Percentiles rank a stretch among this genome's conserved stretches.
These are phyloP conservation scores for Platichthys flesus DNA, from an alignment of 2,113 vertebrate genomes.

Conservation along the genomic window DNA sequence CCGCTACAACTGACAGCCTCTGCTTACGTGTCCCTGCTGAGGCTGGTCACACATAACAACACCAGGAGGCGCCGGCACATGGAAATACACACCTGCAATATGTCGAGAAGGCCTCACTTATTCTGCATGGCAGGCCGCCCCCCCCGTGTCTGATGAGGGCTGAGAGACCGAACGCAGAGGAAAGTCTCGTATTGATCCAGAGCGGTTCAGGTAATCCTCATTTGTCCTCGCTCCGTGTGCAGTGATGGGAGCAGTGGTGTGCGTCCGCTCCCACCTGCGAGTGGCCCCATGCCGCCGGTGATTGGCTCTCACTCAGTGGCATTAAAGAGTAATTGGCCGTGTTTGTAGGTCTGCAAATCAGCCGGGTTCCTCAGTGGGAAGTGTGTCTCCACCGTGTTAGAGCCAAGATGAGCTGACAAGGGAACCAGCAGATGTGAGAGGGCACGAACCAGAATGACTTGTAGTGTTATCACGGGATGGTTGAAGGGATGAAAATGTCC, in stretches of 20 bases:
- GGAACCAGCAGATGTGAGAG: conserved; percentile 1
- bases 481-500: too few species aligned
- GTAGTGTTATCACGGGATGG: too few species aligned
- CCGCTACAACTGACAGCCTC: conserved; percentile 53
- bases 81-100: background rate
- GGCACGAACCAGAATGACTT: background rate
- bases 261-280: conserved; percentile 1
- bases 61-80: conserved; percentile 24
- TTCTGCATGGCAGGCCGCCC: background rate
- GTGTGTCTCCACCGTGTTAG: conserved; percentile 19
- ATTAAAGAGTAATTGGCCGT: conserved; percentile 71
- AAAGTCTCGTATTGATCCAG: conserved; percentile 55
- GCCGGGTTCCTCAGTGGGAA: conserved; percentile 60
- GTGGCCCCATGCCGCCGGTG: conserved; percentile 6
- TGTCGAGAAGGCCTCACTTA: background rate
- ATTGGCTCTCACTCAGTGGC: conserved; percentile 64
- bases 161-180: conserved; percentile 3
- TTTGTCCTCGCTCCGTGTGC: conserved; percentile 46
- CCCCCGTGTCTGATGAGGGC: conserved; percentile 4
- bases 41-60: conserved; percentile 37
- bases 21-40: conserved; percentile 33
- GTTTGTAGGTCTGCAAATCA: conserved; percentile 67
- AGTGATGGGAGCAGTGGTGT: conserved; percentile 20
- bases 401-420: conserved; percentile 53
- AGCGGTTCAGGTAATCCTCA: conserved; percentile 54